phyloP scores from a whole-genome alignment of 2,797 vertebrate species.

The Acropternis orthonyx region DNA sequence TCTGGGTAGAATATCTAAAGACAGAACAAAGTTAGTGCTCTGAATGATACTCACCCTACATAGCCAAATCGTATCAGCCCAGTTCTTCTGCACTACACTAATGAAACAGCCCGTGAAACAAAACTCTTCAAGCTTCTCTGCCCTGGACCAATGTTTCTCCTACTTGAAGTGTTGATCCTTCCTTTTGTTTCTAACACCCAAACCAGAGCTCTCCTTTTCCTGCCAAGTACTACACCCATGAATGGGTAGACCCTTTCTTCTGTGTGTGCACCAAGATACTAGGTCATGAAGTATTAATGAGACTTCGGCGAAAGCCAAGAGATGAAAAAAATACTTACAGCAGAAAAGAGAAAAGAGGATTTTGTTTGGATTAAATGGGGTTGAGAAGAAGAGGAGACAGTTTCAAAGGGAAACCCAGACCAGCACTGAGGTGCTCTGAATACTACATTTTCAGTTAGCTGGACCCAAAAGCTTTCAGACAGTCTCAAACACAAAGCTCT shows the following conservation, averaged over 20 bases:
- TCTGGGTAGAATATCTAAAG: slow-evolving; percentile 98
- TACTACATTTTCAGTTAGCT: not conserved
- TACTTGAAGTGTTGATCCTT: not conserved
- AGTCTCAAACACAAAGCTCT: not conserved
- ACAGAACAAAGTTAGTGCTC: slow-evolving; percentile 44
- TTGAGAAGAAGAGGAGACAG: not conserved
- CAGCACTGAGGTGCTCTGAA: not conserved
- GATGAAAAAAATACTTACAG: not conserved
- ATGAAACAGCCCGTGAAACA: not conserved
- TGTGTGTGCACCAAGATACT: not conserved
- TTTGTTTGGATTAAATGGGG: not conserved
- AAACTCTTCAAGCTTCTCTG: not conserved
- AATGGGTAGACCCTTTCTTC: not conserved
- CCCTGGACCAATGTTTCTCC: not conserved
- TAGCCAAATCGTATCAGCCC: not conserved
- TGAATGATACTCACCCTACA: not conserved
- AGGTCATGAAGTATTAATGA: rapidly evolving
- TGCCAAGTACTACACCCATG: not conserved
- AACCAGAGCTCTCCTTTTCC: not conserved
- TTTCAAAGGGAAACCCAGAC: not conserved
- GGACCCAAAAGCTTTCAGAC: not conserved
- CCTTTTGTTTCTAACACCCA: not conserved
- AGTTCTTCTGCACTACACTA: not conserved
- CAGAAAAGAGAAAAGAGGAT: not conserved
- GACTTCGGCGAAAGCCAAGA: not conserved